phyloP scores from a whole-genome alignment of 2,888 invertebrate genomes.

The Trissoscelio sp. region DNA sequence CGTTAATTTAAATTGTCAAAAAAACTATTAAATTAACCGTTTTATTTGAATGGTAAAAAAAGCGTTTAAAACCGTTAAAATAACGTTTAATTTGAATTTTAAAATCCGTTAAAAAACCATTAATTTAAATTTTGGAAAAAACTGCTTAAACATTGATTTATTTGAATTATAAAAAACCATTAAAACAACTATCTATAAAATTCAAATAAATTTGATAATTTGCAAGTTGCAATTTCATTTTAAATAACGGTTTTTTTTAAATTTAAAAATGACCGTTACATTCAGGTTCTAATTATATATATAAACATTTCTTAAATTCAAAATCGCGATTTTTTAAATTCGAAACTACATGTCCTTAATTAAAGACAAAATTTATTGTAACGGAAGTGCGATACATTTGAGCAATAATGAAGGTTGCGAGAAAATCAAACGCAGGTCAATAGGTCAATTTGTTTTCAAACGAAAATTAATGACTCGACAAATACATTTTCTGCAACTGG shows the following conservation, averaged over 20 bases:
- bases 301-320: too few relatives aligned
- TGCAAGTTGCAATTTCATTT: too few relatives aligned
- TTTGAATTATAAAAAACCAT: background rate
- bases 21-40: too few relatives aligned
- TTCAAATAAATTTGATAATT: too few relatives aligned
- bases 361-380: constrained; percentile 1
- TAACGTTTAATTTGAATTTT: background rate
- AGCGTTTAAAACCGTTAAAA: background rate
- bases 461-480: background rate
- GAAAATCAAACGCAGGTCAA: background rate
- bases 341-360: too few relatives aligned
- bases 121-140: background rate
- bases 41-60: too few relatives aligned
- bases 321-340: too few relatives aligned
- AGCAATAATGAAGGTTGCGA: background rate
- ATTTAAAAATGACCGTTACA: too few relatives aligned
- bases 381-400: background rate
- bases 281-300: too few relatives aligned
- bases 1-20: too few relatives aligned
- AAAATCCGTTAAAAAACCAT: background rate
- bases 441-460: background rate
- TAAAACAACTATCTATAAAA: too few relatives aligned
- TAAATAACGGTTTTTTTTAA: too few relatives aligned
- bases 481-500: background rate
- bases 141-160: background rate